Evolutionary conservation across 2,888 invertebrate genomes (phyloP).

Genomic region (Zele albiditarsus): DNA sequence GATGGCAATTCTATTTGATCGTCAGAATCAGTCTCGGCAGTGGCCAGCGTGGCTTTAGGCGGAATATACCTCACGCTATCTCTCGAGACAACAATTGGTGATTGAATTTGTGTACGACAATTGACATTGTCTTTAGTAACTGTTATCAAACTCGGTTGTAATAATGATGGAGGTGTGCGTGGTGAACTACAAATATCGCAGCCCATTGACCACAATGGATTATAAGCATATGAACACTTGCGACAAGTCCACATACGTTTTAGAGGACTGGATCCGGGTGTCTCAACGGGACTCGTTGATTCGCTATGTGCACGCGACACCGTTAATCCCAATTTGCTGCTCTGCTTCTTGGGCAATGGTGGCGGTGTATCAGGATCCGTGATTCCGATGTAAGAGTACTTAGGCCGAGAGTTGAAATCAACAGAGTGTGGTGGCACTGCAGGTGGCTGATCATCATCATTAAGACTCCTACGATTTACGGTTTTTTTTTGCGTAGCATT

Average conservation of each 20-base stretch:
- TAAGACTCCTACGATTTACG: slow-evolving; percentile 72
- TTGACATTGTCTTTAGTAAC: slow-evolving; percentile 76
- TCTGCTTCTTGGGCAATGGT: slow-evolving; percentile 70
- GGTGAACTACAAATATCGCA: slow-evolving; percentile 89
- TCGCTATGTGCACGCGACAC: slow-evolving; percentile 62
- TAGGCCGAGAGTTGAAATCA: slow-evolving; percentile 68
- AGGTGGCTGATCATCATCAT: slow-evolving; percentile 76
- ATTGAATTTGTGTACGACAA: slow-evolving; percentile 66
- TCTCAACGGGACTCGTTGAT: slow-evolving; percentile 65
- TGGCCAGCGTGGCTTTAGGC: slow-evolving; percentile 69
- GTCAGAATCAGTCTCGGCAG: slow-evolving; percentile 74
- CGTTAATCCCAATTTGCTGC: slow-evolving; percentile 60
- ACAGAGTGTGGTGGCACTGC: slow-evolving; percentile 73
- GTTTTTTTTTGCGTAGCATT: slow-evolving; percentile 73
- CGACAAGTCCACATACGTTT: slow-evolving; percentile 89
- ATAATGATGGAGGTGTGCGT: slow-evolving; percentile 77
- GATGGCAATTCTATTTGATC: slow-evolving; percentile 76
- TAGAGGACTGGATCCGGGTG: slow-evolving; percentile 60
- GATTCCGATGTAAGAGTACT: slow-evolving; percentile 68
- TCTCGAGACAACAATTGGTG: slow-evolving; percentile 69
- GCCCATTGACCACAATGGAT: slow-evolving; percentile 84
- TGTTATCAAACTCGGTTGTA: slow-evolving; percentile 82
- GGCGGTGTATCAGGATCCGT: slow-evolving; percentile 70
- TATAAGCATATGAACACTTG: slow-evolving; percentile 91
- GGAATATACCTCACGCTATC: slow-evolving; percentile 72